Percentiles rank a stretch among this genome's conserved stretches.
These are phyloP conservation scores for Limnephilus lunatus DNA, from an alignment of 2,888 invertebrate genomes.

Conservation along the genomic window DNA sequence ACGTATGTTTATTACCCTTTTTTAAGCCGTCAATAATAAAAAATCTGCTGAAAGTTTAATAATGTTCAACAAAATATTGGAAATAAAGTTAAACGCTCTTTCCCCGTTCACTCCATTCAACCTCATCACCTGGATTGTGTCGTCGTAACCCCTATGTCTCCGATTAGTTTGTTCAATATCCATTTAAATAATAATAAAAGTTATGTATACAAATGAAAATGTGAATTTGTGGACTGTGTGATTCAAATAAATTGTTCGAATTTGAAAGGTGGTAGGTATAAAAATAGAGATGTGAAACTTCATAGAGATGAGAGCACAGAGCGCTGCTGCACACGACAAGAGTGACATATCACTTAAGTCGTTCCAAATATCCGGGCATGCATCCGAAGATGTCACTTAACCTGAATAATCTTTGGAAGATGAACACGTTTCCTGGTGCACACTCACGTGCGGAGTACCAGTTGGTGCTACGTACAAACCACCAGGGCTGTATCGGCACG, in stretches of 20 bases:
- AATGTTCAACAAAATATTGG: background rate
- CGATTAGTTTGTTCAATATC: too few relatives aligned
- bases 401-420: slow-evolving; percentile 26
- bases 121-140: too few relatives aligned
- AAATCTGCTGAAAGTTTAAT: too few relatives aligned
- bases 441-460: background rate
- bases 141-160: too few relatives aligned
- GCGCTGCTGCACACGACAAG: background rate
- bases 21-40: too few relatives aligned
- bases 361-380: slow-evolving; percentile 30
- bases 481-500: background rate
- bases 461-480: background rate
- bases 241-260: background rate
- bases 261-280: background rate
- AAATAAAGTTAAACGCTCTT: background rate
- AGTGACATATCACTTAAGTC: slow-evolving; percentile 9
- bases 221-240: too few relatives aligned
- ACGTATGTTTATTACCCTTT: too few relatives aligned
- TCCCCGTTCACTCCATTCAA: too few relatives aligned
- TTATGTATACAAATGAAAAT: too few relatives aligned
- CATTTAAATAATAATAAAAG: too few relatives aligned
- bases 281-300: background rate
- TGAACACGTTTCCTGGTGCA: slow-evolving; percentile 8
- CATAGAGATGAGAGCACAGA: background rate
- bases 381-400: slow-evolving; percentile 15